These are phyloP conservation scores for Blera fallax DNA, from an alignment of 2,888 invertebrate genomes.

Conservation along the genomic window DNA sequence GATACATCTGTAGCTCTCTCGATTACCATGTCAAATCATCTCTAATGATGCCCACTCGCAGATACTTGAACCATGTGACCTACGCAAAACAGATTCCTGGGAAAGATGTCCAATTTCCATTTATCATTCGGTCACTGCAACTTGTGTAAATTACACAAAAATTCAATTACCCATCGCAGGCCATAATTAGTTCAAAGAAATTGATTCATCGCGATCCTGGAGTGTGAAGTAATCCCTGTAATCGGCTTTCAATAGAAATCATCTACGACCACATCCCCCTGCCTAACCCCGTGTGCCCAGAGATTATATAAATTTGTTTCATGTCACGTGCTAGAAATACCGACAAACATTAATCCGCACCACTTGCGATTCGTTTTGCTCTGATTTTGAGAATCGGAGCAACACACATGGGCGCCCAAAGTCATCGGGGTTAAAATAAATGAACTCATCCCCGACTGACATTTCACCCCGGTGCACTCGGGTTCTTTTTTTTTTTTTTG, in stretches of 20 bases:
- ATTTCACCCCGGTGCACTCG: slow-evolving; percentile 66
- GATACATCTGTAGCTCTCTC: slow-evolving; percentile 8
- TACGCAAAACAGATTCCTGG: slow-evolving; percentile 39
- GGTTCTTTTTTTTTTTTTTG: slow-evolving; percentile 6
- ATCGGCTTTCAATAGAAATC: slow-evolving; percentile 65
- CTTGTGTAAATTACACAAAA: slow-evolving; percentile 37
- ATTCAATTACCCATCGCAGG: slow-evolving; percentile 34
- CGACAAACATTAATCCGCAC: slow-evolving; percentile 71
- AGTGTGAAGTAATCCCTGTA: slow-evolving; percentile 72
- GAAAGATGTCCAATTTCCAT: slow-evolving; percentile 31
- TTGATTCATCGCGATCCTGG: slow-evolving; percentile 68
- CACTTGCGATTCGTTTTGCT: slow-evolving; percentile 71
- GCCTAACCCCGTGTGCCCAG: slow-evolving; percentile 35
- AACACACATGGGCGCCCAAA: slow-evolving; percentile 25
- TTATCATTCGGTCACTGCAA: slow-evolving; percentile 49
- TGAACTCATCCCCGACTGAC: slow-evolving; percentile 67
- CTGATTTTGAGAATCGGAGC: slow-evolving; percentile 54
- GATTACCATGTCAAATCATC: slow-evolving; percentile 56
- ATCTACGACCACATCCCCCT: slow-evolving; percentile 6
- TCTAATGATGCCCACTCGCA: slow-evolving; percentile 55
- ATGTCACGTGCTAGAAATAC: slow-evolving; percentile 69
- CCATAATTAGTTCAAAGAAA: slow-evolving; percentile 68
- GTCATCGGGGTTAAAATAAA: slow-evolving; percentile 67
- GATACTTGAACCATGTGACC: slow-evolving; percentile 62
- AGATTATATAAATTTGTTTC: slow-evolving; percentile 56